Conservation (phyloP, 2,888 invertebrate species). For the Artemia sinica region DNA sequence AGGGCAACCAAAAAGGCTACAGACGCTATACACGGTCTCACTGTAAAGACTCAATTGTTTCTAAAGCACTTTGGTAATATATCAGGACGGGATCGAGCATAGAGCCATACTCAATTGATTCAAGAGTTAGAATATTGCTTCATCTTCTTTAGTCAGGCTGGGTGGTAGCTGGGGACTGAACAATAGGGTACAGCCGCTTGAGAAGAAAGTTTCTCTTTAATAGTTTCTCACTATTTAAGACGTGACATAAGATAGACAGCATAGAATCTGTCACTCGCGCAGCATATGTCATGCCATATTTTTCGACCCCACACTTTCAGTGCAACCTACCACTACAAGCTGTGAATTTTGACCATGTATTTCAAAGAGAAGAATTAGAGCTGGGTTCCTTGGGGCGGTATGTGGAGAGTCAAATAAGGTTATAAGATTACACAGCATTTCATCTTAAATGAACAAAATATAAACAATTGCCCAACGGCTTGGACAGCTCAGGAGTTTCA, state of each 20-base stretch:
- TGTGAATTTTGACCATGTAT: slow-evolving; percentile 55
- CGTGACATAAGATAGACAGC: too few relatives aligned
- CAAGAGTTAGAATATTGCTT: slow-evolving; percentile 41
- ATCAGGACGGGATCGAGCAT: slow-evolving; percentile 49
- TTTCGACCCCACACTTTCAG: slow-evolving; percentile 45
- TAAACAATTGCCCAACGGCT: slow-evolving; percentile 65
- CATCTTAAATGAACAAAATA: slow-evolving; percentile 60
- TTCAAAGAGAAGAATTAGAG: slow-evolving; percentile 42
- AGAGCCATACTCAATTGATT: slow-evolving; percentile 34
- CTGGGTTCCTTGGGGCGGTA: slow-evolving; percentile 37
- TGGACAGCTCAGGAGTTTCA: slow-evolving; percentile 37
- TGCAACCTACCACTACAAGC: slow-evolving; percentile 53
- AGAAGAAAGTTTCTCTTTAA: slow-evolving; percentile 34
- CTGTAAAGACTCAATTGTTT: slow-evolving; percentile 51
- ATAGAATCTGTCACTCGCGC: slow-evolving; percentile 58
- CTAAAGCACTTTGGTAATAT: slow-evolving; percentile 51
- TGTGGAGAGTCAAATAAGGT: too few relatives aligned
- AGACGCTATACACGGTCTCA: slow-evolving; percentile 56
- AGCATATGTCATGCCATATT: too few relatives aligned
- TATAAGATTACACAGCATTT: slow-evolving; percentile 67
- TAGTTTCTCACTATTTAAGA: slow-evolving; percentile 53
- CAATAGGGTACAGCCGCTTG: slow-evolving; percentile 20
- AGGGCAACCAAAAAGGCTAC: slow-evolving; percentile 57
- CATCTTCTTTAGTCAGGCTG: slow-evolving; percentile 35
- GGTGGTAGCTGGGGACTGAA: background rate